A percentile compares a stretch with the other conserved stretches of the same genome.
phyloP scores from a whole-genome alignment of 2,888 invertebrate species.

The Sphaerophoria rueppellii region DNA sequence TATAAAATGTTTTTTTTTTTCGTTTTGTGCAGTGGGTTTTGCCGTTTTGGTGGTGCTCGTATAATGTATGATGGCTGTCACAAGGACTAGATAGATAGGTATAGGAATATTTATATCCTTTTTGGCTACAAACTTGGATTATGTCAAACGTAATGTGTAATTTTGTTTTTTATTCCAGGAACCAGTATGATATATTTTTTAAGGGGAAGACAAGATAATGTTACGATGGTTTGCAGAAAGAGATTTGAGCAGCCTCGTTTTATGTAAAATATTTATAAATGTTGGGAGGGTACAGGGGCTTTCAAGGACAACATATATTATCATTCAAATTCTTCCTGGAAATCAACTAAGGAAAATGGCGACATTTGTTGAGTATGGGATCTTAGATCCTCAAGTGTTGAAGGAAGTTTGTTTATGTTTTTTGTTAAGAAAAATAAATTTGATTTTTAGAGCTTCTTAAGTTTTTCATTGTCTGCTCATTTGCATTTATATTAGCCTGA shows the following conservation, averaged over 20 bases:
- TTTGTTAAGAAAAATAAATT: too few relatives aligned
- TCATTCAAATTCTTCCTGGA: background rate
- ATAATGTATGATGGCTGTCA: slow-evolving; percentile 10
- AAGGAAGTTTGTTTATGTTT: too few relatives aligned
- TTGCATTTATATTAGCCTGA: too few relatives aligned
- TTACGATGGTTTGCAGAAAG: slow-evolving; percentile 14
- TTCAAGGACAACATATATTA: background rate
- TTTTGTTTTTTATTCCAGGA: background rate
- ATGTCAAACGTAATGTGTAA: too few relatives aligned
- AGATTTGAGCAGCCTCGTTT: slow-evolving; percentile 45
- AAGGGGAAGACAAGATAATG: slow-evolving; percentile 35
- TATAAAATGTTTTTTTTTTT: slow-evolving; percentile 12
- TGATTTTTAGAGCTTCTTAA: too few relatives aligned
- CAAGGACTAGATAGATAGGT: slow-evolving; percentile 9
- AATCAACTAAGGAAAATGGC: too few relatives aligned
- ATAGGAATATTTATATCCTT: background rate
- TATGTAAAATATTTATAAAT: slow-evolving; percentile 15
- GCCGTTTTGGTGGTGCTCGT: slow-evolving; percentile 13
- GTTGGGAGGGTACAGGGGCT: background rate
- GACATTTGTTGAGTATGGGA: too few relatives aligned
- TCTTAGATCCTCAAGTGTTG: too few relatives aligned
- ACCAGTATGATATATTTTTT: slow-evolving; percentile 22
- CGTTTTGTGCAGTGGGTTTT: slow-evolving; percentile 1
- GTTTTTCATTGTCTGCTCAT: too few relatives aligned
- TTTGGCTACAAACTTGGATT: background rate